These are phyloP conservation scores for Spodoptera picta DNA, from an alignment of 2,888 invertebrate species.

Conservation along the genomic window DNA sequence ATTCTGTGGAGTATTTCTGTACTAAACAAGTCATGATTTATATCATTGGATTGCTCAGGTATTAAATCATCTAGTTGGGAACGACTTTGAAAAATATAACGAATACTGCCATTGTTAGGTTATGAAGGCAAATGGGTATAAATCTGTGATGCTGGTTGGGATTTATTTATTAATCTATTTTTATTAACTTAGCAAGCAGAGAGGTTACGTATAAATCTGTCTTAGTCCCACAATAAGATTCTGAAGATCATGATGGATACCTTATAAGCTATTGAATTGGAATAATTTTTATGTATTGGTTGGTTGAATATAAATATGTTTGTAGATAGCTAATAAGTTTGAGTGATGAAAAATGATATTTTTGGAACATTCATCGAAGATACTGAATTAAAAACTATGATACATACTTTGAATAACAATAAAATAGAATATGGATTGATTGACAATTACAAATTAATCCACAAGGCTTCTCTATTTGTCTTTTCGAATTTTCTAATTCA, in stretches of 20 bases:
- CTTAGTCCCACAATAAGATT: too few species aligned
- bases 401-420: too few species aligned
- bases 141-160: conserved; percentile 27
- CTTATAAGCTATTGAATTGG: conserved; percentile 4
- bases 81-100: conserved; percentile 71
- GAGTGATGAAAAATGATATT: too few species aligned
- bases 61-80: conserved; percentile 57
- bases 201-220: too few species aligned
- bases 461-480: too few species aligned
- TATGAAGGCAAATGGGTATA: conserved; percentile 58
- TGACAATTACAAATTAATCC: too few species aligned
- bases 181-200: too few species aligned
- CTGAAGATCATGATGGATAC: too few species aligned
- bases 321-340: background rate
- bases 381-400: too few species aligned
- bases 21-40: conserved; percentile 65
- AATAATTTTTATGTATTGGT: conserved; percentile 9
- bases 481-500: too few species aligned
- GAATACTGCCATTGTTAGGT: conserved; percentile 64
- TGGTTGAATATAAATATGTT: conserved; percentile 1
- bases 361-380: too few species aligned
- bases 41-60: conserved; percentile 69
- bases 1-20: conserved; percentile 64
- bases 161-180: conserved; percentile 19
- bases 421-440: too few species aligned